Evolutionary conservation across 2,797 vertebrate species (phyloP), one percentile per base, ranked within the genome.

Genomic region (Pogoniulus pusillus): DNA sequence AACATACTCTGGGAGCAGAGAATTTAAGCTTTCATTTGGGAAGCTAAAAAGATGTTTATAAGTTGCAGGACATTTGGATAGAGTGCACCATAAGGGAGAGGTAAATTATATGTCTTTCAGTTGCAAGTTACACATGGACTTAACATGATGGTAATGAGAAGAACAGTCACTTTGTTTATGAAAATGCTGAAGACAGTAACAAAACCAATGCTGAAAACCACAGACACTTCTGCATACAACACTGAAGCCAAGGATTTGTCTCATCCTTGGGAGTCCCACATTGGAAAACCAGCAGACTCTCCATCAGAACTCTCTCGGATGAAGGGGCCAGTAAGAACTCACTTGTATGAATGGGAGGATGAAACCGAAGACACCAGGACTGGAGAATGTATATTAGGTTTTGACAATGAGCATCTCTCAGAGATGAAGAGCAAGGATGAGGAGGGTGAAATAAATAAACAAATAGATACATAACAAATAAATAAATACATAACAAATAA

Each of bases 141-240:
- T n/a, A n/a, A n/a, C n/a, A 55, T 85, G 98, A 98, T 93, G 97
- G 97, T 82, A 86, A 95, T 94, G 96, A 98, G 91, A 98, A 98
- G 94, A 98, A 98, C 96, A 98, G 97, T 94, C 97, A 98, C 92
- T 96, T 97, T 57, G 95, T 97, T 97, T 98, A 93, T 96, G 98
- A 97, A 96, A 98, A 94, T 95, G 82, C 97, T 87, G 96, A 97
- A 70, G 96, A 98, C 41, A 91, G 93, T 96, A 97, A 95, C 95
- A 98, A 97, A 96, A 98, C 96, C 80, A 95, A 37, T 74, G 88
- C 91, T 82, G 96, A n/a, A 96, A 93, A 90, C 95, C n/a, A 91
- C 96, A 70, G 90, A 97, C 35, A 65, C 97, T 93, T 96, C 97
- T 91, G 96, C 89, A 84, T 96, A 89, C 94, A 98, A 97, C 95